Evolutionary conservation across 2,113 vertebrate species (phyloP), one percentile per base, ranked within the genome.

Genomic region (Triplophysa dalaica): DNA sequence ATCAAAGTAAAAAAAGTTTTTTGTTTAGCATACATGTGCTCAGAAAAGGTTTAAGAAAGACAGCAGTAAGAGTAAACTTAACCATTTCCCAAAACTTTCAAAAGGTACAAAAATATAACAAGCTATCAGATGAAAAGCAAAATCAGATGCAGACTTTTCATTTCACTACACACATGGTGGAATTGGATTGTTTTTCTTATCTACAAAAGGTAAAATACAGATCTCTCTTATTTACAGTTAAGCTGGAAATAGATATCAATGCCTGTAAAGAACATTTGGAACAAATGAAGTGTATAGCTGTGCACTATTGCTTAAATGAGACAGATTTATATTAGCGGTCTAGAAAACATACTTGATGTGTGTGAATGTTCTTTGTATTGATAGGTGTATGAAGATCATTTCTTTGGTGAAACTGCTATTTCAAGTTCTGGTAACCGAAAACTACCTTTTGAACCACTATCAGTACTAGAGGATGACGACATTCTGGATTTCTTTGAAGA

Each of bases 401-500:
- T 95, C 89, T 95, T 94, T 45, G 94, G 93, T 80, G 94, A 93
- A 81, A 94, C 92, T 0, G 92, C 81, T 54, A 96, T 69, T 87
- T 96, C 95, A 81, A 95, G 76, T 19, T 82, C 88, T 0, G 96
- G 95, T 22, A 94, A 45, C 17, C 88, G 93, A 56, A 94, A 75
- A 14, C 93, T 95, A 10, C 88, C 87, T 82, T 88, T 94, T 0
- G 92, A 91, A 45, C 92, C 95, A 81, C 95, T 95, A 84, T 98
- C 96, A 16, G 86, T 95, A 85, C 95, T 96, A 7, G 96, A 96
- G 0, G 96, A 92, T 0, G 96, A 98, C 0, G 95, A 94, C 45
- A 96, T 86, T 29, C 94, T 94, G 0, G 94, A 91, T 58, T 94
- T 92, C 79, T 94, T 94, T 2, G 94, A 88, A 13, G 90, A 85